phyloP scores from a whole-genome alignment of 2,113 vertebrate species.

The Synodontis membranacea region DNA sequence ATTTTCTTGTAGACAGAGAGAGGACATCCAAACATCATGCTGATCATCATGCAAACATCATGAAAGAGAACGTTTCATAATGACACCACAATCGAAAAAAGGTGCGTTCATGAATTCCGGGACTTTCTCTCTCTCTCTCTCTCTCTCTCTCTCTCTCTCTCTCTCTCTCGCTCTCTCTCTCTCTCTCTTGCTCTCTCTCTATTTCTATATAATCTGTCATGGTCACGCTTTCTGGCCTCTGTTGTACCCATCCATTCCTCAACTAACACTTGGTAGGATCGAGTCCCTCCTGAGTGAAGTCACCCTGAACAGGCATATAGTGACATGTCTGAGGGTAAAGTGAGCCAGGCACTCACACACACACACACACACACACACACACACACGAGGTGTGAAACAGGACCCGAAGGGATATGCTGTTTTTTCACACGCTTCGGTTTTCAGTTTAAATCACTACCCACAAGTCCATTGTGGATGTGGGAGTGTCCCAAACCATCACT shows the following conservation, averaged over 20 bases:
- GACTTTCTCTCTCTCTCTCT: neutral
- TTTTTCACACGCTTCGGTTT: slow-evolving; percentile 24
- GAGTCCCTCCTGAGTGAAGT: neutral
- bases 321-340: slow-evolving; percentile 9
- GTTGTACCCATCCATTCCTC: neutral
- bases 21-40: neutral
- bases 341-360: slow-evolving; percentile 5
- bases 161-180: neutral
- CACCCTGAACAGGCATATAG: slow-evolving; percentile 31
- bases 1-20: neutral
- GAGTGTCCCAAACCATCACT: neutral
- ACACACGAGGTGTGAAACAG: slow-evolving; percentile 25
- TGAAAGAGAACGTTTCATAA: neutral
- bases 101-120: neutral
- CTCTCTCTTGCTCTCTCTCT: neutral
- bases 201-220: neutral
- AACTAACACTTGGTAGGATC: neutral
- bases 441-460: slow-evolving; percentile 16
- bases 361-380: slow-evolving; percentile 13
- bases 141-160: neutral
- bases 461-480: neutral
- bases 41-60: no score
- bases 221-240: neutral
- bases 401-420: neutral
- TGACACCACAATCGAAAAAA: slow-evolving; percentile 3